Conservation (phyloP, 2,113 vertebrate species). For the Anoura caudifer region DNA sequence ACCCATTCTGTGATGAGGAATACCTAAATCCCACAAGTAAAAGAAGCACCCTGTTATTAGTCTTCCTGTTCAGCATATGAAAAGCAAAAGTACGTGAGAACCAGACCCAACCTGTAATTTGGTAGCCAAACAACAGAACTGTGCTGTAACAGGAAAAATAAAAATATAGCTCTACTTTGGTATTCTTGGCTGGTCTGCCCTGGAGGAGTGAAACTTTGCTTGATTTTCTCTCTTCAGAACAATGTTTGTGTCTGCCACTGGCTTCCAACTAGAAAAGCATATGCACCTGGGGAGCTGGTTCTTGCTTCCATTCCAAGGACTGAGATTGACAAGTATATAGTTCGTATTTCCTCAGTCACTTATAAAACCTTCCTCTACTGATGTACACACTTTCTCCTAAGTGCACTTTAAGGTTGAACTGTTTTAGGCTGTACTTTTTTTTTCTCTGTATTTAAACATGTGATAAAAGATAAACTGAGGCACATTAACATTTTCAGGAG, state of each 20-base stretch:
- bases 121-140: conserved; percentile 70
- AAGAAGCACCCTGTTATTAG: conserved; percentile 71
- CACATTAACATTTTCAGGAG: not conserved
- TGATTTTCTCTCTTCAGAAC: conserved; percentile 49
- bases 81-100: conserved; percentile 74
- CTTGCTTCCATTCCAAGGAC: not conserved
- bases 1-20: conserved; percentile 66
- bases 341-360: not conserved
- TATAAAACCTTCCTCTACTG: not conserved
- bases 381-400: not conserved
- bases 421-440: not conserved
- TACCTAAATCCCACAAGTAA: conserved; percentile 72
- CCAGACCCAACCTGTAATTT: conserved; percentile 72
- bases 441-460: not conserved
- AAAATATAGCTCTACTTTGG: conserved; percentile 67
- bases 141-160: conserved; percentile 68
- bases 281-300: not conserved
- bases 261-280: not conserved
- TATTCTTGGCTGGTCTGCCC: conserved; percentile 45
- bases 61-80: conserved; percentile 66
- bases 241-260: not conserved
- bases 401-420: not conserved
- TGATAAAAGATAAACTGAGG: not conserved
- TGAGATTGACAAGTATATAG: not conserved
- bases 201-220: conserved; percentile 41